phyloP scores from a whole-genome alignment of 1,140 invertebrate genomes.

The Euglossa dilemma region DNA sequence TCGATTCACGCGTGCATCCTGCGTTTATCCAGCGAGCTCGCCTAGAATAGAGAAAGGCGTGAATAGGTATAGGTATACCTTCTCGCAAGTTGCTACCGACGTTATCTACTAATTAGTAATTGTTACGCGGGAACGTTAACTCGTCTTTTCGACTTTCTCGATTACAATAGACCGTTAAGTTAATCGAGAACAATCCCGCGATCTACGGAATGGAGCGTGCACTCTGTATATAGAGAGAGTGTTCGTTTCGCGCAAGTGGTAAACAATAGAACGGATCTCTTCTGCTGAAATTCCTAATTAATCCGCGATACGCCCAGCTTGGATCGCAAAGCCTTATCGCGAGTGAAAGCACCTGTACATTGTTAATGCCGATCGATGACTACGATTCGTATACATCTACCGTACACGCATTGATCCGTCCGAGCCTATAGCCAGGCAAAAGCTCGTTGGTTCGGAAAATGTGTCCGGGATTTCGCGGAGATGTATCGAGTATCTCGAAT shows the following conservation, averaged over 20 bases:
- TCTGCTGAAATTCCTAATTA: slow-evolving; percentile 23
- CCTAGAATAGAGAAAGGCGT: slow-evolving; percentile 55
- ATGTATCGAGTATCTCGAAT: slow-evolving; percentile 46
- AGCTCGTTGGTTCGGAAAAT: slow-evolving; percentile 46
- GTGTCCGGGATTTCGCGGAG: slow-evolving; percentile 42
- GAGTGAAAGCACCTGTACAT: slow-evolving; percentile 12
- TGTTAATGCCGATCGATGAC: slow-evolving; percentile 49
- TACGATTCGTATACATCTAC: slow-evolving; percentile 29
- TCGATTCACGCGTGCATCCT: slow-evolving; percentile 60
- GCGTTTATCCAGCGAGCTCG: slow-evolving; percentile 53
- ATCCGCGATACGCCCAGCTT: slow-evolving; percentile 14
- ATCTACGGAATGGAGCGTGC: neutral
- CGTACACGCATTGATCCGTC: slow-evolving; percentile 28
- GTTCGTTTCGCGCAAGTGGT: no score
- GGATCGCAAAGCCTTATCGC: slow-evolving; percentile 27
- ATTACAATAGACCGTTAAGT: no score
- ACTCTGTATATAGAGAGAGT: neutral
- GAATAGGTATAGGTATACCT: neutral
- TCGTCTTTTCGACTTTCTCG: neutral
- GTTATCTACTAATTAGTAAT: no score
- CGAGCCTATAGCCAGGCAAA: slow-evolving; percentile 5
- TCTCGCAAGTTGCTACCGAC: no score
- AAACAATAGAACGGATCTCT: neutral
- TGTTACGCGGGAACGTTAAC: neutral
- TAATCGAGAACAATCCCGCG: neutral